Conservation (phyloP, 2,113 vertebrate species). For the Misgurnus mizolepis region DNA sequence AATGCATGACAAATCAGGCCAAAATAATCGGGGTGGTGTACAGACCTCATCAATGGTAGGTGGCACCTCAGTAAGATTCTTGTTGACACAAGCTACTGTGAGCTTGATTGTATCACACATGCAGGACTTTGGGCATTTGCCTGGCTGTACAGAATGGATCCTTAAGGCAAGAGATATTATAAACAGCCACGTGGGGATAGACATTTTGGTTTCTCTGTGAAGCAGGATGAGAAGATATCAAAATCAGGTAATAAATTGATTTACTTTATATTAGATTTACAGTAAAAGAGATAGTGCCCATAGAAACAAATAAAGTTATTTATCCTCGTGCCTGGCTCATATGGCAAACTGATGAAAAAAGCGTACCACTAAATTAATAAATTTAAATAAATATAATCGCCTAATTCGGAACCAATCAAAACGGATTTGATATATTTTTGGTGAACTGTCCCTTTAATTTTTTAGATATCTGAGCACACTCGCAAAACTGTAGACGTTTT, state of each 20-base stretch:
- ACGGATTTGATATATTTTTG: no score
- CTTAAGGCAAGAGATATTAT: slow-evolving; percentile 50
- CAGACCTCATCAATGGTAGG: slow-evolving; percentile 78
- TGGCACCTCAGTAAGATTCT: slow-evolving; percentile 83
- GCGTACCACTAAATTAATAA: no score
- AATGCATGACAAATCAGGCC: not conserved
- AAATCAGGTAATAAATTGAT: not conserved
- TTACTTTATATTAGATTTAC: not conserved
- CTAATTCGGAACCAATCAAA: no score
- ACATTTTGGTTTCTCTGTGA: slow-evolving; percentile 25
- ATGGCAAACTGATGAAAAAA: no score
- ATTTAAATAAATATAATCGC: no score
- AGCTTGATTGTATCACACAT: slow-evolving; percentile 84
- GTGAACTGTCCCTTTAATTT: no score
- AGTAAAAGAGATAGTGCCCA: not conserved
- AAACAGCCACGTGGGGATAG: slow-evolving; percentile 38
- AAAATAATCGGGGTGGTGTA: not conserved
- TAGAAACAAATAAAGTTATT: no score
- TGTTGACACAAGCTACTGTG: slow-evolving; percentile 79
- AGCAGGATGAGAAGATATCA: not conserved
- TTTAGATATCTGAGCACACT: not conserved
- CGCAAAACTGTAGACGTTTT: not conserved
- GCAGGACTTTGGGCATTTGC: slow-evolving; percentile 81
- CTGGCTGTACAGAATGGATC: slow-evolving; percentile 40
- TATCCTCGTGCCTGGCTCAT: no score